phyloP scores from a whole-genome alignment of 2,888 invertebrate species.

The Tromatobia lineatoria region DNA sequence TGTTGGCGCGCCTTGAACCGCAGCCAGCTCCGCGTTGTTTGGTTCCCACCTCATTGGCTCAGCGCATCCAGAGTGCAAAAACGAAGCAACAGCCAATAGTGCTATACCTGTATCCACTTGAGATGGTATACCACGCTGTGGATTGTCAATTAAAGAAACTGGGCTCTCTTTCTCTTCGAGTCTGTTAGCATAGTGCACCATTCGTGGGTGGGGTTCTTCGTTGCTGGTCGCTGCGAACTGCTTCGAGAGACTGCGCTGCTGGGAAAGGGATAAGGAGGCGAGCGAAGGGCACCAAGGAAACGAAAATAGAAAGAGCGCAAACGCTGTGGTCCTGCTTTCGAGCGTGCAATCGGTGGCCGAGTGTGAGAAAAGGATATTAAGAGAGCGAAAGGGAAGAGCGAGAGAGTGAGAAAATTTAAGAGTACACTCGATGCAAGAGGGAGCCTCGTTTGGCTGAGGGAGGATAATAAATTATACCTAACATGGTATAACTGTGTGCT shows the following conservation, averaged over 20 bases:
- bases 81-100: conserved; percentile 43
- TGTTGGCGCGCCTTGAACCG: conserved; percentile 79
- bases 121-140: conserved; percentile 60
- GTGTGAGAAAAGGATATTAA: conserved; percentile 55
- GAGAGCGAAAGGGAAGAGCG: conserved; percentile 57
- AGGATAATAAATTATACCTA: conserved; percentile 83
- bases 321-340: conserved; percentile 4
- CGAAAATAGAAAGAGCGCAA: conserved; percentile 30
- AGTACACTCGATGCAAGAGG: conserved; percentile 61
- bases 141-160: conserved; percentile 85
- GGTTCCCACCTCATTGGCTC: conserved; percentile 82
- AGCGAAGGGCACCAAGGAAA: conserved; percentile 41
- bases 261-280: conserved; percentile 52
- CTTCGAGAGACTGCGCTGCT: conserved; percentile 49
- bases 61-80: conserved; percentile 10
- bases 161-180: conserved; percentile 62
- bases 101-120: conserved; percentile 45
- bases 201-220: conserved; percentile 62
- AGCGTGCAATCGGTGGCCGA: conserved; percentile 61
- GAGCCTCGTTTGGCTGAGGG: conserved; percentile 71
- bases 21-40: conserved; percentile 75
- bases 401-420: conserved; percentile 72
- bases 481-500: conserved; percentile 78
- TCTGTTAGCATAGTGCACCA: conserved; percentile 80
- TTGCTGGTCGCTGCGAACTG: conserved; percentile 30